Conservation (phyloP, 2,797 vertebrate species). For the Benthosema pterotum region DNA sequence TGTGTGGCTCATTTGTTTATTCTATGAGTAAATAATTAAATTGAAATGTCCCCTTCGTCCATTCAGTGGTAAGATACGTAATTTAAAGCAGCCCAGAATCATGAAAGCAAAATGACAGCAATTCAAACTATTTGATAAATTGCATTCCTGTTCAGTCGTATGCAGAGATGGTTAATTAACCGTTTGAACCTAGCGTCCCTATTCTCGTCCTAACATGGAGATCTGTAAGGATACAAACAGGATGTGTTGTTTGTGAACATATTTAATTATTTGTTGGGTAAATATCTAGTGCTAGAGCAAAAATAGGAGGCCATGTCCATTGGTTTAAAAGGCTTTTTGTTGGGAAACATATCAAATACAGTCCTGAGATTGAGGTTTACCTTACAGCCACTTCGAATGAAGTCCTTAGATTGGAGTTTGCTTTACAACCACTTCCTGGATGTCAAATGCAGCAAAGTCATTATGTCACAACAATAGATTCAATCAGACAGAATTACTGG, state of each 20-base stretch:
- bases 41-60: constrained; percentile 39
- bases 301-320: no score
- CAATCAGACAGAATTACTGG: constrained; percentile 27
- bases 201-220: no score
- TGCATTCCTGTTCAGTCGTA: background rate
- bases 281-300: no score
- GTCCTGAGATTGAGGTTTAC: background rate
- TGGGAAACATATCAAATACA: constrained; percentile 29
- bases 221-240: no score
- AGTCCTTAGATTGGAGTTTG: constrained; percentile 4
- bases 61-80: constrained; percentile 2
- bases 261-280: no score
- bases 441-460: constrained; percentile 22
- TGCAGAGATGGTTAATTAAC: constrained; percentile 5
- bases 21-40: constrained; percentile 55
- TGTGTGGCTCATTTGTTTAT: constrained; percentile 50
- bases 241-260: no score
- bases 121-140: constrained; percentile 19
- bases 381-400: background rate
- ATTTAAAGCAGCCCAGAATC: no score
- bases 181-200: no score
- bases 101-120: background rate
- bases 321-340: background rate
- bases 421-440: background rate
- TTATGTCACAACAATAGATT: constrained; percentile 16